A percentile compares a stretch with the other conserved stretches of the same genome.
phyloP scores from a whole-genome alignment of 2,888 invertebrate genomes.

The Anthophora plumipes region DNA sequence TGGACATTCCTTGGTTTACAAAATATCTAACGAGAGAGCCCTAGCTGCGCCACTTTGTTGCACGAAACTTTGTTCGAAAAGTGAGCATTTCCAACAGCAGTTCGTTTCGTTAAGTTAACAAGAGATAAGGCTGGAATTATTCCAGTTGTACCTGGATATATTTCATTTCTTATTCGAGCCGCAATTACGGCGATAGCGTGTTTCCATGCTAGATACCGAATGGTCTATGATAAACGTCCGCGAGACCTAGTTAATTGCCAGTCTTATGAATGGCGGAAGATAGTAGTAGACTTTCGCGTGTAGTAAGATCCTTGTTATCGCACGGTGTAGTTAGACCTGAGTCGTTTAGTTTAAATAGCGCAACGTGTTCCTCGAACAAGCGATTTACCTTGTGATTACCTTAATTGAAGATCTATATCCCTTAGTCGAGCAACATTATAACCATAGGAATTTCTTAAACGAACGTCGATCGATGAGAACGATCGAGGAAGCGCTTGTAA shows the following conservation, averaged over 20 bases:
- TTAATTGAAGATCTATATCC: neutral
- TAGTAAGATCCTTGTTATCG: neutral
- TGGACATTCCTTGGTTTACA: too few species aligned
- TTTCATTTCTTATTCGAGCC: too few species aligned
- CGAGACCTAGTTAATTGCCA: neutral
- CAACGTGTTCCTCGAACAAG: neutral
- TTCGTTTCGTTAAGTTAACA: neutral
- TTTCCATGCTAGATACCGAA: neutral
- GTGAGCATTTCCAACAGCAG: too few species aligned
- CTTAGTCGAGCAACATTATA: neutral
- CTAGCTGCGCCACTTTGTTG: neutral
- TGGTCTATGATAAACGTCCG: neutral
- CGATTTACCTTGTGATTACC: neutral
- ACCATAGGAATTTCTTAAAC: too few species aligned
- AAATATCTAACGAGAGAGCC: too few species aligned
- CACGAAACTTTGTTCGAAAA: too few species aligned
- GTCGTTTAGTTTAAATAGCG: neutral
- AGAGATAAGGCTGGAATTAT: neutral
- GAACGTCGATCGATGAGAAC: too few species aligned
- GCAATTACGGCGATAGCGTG: constrained; percentile 1
- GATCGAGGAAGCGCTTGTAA: neutral
- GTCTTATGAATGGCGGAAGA: neutral
- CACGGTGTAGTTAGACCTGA: neutral
- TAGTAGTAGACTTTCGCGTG: neutral
- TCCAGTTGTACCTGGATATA: neutral